Base-by-base conservation (phyloP, 2,113 vertebrate genomes). In the Oncorhynchus nerka region DNA sequence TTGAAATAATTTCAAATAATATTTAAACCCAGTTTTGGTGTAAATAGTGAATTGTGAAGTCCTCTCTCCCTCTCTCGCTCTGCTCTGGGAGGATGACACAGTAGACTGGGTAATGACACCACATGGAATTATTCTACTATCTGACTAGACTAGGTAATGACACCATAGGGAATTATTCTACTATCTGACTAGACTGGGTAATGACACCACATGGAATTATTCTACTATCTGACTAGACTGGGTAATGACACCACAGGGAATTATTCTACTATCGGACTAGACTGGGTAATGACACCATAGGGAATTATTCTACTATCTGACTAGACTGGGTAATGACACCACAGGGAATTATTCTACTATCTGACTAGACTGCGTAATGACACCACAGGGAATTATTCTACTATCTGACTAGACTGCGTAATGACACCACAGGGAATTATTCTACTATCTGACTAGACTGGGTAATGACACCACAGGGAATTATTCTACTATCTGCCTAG, bases 101-200 rank as follows among this genome's bases (percentile, higher is more conserved):
- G 13, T 13, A 15, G 49, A 51, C 49, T 12, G 49, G 11, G 8
- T 39, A 9, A 39, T 39, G 34, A 39, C 34, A 39, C 34, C 34
- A 39, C 34, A 39, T 1, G 34, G 34, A 39, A 39, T 9, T 39
- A 39, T 39, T 39, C 34, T 39, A 9, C 45, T 70, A 4, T 6
- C 34, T 48, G 39, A n/a, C 68, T 70, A 24, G 68, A 15, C 12
- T 22, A n/a, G 39, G n/a, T 70, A 24, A 70, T 48, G 2, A 28
- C 74, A 57, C 73, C 11, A 12, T 51, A 62, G 76, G 68, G 76
- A 64, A 68, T 68, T 48, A 57, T 24, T 70, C 5, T 30, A 49
- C 19, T 70, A 12, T 49, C 28, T 7, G 15, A 4, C 3, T 67
- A 24, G 65, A 68, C 12, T 22, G 39, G 39, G n/a, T 70, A 24